Evolutionary conservation across 2,888 invertebrate genomes (phyloP).

Genomic region (Eupithecia vulgata): DNA sequence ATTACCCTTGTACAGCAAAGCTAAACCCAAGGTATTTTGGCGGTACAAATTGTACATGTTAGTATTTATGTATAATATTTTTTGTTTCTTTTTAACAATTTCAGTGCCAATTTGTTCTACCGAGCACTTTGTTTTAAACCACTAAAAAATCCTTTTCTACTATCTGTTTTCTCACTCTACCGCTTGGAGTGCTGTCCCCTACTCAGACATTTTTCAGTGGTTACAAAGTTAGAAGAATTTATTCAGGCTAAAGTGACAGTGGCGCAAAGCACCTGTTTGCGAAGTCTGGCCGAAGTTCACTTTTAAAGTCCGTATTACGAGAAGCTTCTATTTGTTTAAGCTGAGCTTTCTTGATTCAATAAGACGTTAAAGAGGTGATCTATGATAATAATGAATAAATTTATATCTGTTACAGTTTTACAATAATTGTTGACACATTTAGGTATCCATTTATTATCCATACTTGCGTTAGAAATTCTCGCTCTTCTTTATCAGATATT

Average conservation of each 20-base stretch:
- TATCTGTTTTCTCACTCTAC: background rate
- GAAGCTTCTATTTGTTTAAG: conserved; percentile 40
- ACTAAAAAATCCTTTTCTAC: background rate
- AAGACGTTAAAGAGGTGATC: background rate
- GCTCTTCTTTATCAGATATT: too few species aligned
- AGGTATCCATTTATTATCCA: too few species aligned
- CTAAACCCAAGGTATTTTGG: too few species aligned
- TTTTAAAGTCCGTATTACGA: conserved; percentile 40
- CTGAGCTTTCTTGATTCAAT: conserved; percentile 24
- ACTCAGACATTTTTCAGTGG: conserved; percentile 47
- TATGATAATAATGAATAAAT: too few species aligned
- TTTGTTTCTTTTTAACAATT: background rate
- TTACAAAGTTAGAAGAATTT: conserved; percentile 47
- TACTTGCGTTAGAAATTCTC: too few species aligned
- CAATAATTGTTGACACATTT: too few species aligned
- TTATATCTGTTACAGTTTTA: too few species aligned
- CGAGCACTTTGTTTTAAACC: background rate
- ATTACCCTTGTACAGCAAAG: too few species aligned
- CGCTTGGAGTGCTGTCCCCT: conserved; percentile 4
- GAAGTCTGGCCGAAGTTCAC: conserved; percentile 40
- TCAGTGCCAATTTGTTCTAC: background rate
- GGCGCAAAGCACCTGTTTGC: conserved; percentile 37
- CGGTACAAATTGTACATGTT: background rate
- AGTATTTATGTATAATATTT: background rate
- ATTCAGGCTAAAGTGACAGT: conserved; percentile 44